phyloP scores from a whole-genome alignment of 2,113 vertebrate genomes.

The Thunnus maccoyii region DNA sequence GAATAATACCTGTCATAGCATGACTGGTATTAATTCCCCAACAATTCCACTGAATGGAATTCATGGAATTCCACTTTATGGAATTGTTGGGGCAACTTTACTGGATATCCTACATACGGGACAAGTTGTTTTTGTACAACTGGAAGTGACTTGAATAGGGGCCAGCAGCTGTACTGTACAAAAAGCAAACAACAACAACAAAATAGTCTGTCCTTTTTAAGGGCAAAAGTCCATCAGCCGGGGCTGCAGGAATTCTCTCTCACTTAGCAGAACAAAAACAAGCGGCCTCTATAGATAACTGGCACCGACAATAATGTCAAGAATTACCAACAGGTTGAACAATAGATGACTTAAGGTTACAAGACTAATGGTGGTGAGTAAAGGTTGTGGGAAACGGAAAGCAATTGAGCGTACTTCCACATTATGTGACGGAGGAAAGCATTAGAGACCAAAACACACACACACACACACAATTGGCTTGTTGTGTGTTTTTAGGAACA shows the following conservation, averaged over 20 bases:
- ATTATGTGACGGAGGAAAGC: constrained; percentile 43
- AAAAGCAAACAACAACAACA: constrained; percentile 49
- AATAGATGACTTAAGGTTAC: constrained; percentile 67
- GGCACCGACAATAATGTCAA: constrained; percentile 53
- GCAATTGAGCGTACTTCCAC: constrained; percentile 21
- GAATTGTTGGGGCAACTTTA: background rate
- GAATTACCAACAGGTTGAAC: constrained; percentile 66
- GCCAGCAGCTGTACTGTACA: constrained; percentile 19
- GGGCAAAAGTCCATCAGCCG: constrained; percentile 52
- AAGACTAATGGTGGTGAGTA: constrained; percentile 37
- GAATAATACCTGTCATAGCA: background rate
- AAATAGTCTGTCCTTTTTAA: constrained; percentile 18
- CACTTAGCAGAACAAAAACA: constrained; percentile 69
- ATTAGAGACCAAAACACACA: constrained; percentile 25
- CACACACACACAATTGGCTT: constrained; percentile 4
- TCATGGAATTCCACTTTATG: background rate
- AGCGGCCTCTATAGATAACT: constrained; percentile 44
- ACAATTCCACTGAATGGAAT: background rate
- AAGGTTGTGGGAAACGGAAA: constrained; percentile 67
- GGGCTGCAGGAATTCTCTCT: constrained; percentile 59
- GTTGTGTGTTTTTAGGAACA: constrained; percentile 52
- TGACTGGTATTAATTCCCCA: background rate
- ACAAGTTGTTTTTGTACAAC: constrained; percentile 39
- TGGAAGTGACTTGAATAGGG: constrained; percentile 28
- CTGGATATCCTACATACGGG: background rate